phyloP scores from a whole-genome alignment of 2,113 vertebrate genomes.

The Epinephelus lanceolatus region DNA sequence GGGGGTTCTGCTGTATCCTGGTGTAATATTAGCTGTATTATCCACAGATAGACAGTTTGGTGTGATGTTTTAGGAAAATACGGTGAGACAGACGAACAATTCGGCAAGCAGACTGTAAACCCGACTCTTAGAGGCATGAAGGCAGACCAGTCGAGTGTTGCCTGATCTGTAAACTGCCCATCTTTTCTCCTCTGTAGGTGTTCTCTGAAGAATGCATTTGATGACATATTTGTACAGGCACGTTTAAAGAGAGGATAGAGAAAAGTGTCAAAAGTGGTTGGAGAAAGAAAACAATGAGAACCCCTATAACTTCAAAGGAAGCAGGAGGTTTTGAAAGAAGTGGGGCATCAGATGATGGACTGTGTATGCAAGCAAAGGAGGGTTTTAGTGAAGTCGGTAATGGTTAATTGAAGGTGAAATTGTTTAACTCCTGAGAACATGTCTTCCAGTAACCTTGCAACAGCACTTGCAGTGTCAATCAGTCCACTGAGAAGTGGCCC shows the following conservation, averaged over 20 bases:
- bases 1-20: conserved; percentile 15
- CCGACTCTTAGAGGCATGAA: conserved; percentile 30
- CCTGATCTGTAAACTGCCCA: conserved; percentile 26
- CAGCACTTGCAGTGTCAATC: conserved; percentile 53
- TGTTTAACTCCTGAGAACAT: conserved; percentile 32
- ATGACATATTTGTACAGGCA: conserved; percentile 36
- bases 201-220: conserved; percentile 9
- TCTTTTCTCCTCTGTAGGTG: neutral
- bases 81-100: neutral
- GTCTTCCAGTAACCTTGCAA: conserved; percentile 70
- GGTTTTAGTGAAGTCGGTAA: conserved; percentile 58
- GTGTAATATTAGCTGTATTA: conserved; percentile 16
- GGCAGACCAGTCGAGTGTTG: conserved; percentile 12
- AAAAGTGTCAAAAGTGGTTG: conserved; percentile 20
- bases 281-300: conserved; percentile 29
- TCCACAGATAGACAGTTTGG: conserved; percentile 11
- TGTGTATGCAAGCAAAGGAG: conserved; percentile 15
- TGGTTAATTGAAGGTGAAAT: conserved; percentile 53
- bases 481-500: conserved; percentile 61
- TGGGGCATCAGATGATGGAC: conserved; percentile 9
- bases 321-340: neutral
- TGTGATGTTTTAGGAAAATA: neutral
- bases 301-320: neutral
- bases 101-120: conserved; percentile 15
- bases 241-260: conserved; percentile 32